Base-by-base conservation (phyloP, 2,797 vertebrate species). In the Lycodopsis pacificus region DNA sequence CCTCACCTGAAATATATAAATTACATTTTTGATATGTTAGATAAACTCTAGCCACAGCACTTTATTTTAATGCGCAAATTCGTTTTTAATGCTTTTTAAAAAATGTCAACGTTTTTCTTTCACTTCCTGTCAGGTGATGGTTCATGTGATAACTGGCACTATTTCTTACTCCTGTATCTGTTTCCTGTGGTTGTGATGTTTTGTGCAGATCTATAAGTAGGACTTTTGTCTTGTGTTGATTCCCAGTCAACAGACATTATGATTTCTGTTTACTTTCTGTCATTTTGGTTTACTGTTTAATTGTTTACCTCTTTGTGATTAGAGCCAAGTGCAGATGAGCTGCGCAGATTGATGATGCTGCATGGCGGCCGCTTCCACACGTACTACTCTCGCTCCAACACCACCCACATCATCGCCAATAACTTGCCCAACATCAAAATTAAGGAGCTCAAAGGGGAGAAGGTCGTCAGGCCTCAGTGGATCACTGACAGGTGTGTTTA, bases 341-440 rank as follows among this genome's bases (percentile, higher is more conserved):
- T 99, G 65, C 97, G 97, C 80, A 95, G 94, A 80, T 92, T 99
- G 73, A 99, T 99, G 98, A 97, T 98, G 97, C 90, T 98, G 81
- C 98, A 99, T 54, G 98, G 98, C 22, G 98, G 98, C 40, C 98
- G 99, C 80, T 99, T 97, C 89, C 98, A 99, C 63, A 32, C 96
- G 30, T 99, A 99, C 91, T 99, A 98, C 91, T 97, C 97, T 14
- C 96, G 95, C 87, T 97, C 97, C 79, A 98, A 97, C 95, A 99
- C 97, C 91, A 99, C 98, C 48, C 98, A 99, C 90, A 98, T 99
- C 90, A 98, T 99, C 71, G 95, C 98, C 84, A 97, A 95, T 86
- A 99, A 99, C 93, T 95, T 99, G 91, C 97, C 98, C 86, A 97
- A 97, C 93, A 93, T 65, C 94, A 99, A 99, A 95, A 97, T 99